Evolutionary conservation across 2,888 invertebrate genomes (phyloP), one percentile per base, ranked within the genome.

Genomic region (Drosophila neotestacea): DNA sequence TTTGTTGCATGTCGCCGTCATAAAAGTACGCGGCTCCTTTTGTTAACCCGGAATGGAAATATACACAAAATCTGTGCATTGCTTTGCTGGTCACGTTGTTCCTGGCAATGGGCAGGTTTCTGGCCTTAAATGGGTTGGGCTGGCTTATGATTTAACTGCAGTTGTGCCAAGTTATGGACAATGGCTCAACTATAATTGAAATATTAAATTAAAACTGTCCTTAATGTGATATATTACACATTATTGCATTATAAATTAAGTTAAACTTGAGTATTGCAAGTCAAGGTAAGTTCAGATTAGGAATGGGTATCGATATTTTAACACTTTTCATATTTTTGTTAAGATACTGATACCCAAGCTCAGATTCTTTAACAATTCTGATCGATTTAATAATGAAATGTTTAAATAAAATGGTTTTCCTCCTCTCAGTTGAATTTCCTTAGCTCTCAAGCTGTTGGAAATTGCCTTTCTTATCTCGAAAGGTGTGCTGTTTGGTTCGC

Each of bases 1-100:
- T 89, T 86, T 86, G 88, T 86, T 88, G 86, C 88, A 86, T 86
- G 86, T 72, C 68, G 82, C 82, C 70, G 81, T 84, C 90, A 78
- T 89, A 90, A 89, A 89, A 89, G 73, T 77, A 58, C 86, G 79
- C 74, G 86, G 79, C 79, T 87, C 69, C 85, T 90, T 90, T 90
- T 83, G 89, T 85, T 71, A 60, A 32, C 62, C 69, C 48, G 58
- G 51, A 72, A 82, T 79, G 88, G 77, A 84, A 83, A 81, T 56
- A 46, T 38, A 39, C 78, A 81, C 84, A 75, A 89, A 90, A 89
- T 89, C 89, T 90, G 83, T 78, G 78, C 86, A 86, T 90, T 80
- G 79, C 83, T 80, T 87, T 85, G 90, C 83, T 75, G 72, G 81
- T 82, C 89, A 89, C 89, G 90, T 90, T 85, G 74, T 38, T 58